Evolutionary conservation across 2,888 invertebrate species (phyloP).

Genomic region (Apamea monoglypha): DNA sequence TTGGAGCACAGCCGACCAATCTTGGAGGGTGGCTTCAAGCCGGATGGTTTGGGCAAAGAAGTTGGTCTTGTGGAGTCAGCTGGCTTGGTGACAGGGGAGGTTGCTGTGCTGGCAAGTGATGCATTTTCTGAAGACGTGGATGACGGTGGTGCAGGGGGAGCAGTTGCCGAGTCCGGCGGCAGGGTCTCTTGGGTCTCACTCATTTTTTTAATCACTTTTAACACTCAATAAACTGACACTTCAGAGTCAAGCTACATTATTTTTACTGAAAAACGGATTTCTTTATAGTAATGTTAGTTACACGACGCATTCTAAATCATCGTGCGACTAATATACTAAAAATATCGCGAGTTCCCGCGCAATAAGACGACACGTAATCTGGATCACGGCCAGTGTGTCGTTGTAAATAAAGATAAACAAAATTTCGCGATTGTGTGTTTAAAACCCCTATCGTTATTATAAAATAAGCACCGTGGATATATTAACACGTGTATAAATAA

Average conservation of each 20-base stretch:
- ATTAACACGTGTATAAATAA: slow-evolving; percentile 58
- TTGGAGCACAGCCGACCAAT: slow-evolving; percentile 92
- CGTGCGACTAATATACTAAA: slow-evolving; percentile 85
- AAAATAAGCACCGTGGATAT: slow-evolving; percentile 46
- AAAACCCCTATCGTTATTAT: slow-evolving; percentile 50
- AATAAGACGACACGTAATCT: slow-evolving; percentile 87
- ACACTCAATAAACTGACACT: slow-evolving; percentile 69
- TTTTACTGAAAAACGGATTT: slow-evolving; percentile 72
- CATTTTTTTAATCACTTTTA: slow-evolving; percentile 81
- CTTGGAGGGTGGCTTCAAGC: slow-evolving; percentile 92
- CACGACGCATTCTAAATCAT: slow-evolving; percentile 79
- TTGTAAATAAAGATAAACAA: slow-evolving; percentile 79
- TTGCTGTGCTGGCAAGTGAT: slow-evolving; percentile 79
- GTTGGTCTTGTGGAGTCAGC: slow-evolving; percentile 81
- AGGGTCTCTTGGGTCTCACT: slow-evolving; percentile 82
- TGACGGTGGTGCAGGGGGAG: slow-evolving; percentile 76
- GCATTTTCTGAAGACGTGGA: slow-evolving; percentile 82
- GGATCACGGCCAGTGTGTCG: slow-evolving; percentile 88
- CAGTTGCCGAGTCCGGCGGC: slow-evolving; percentile 69
- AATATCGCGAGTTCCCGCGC: slow-evolving; percentile 89
- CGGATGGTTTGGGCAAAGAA: slow-evolving; percentile 90
- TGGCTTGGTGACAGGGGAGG: slow-evolving; percentile 75
- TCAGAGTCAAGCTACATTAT: slow-evolving; percentile 66
- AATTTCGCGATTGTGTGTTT: slow-evolving; percentile 56
- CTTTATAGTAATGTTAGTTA: slow-evolving; percentile 68